Evolutionary conservation across 2,113 vertebrate species (phyloP).

Genomic region (Rhegmatorhina hoffmannsi): DNA sequence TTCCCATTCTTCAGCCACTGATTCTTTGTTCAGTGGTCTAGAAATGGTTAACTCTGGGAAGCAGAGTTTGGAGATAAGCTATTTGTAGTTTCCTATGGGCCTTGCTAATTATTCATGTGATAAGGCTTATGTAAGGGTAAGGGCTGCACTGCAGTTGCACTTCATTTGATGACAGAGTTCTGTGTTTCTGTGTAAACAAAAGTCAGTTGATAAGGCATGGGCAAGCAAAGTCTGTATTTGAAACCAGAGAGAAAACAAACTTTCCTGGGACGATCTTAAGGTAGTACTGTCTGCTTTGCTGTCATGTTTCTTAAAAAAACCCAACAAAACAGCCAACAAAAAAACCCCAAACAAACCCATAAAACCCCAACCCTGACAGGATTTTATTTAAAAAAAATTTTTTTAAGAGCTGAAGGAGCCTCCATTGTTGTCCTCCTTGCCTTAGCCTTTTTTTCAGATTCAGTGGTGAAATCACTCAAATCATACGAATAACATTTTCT

Average conservation of each 20-base stretch:
- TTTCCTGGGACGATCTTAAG: neutral
- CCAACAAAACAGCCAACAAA: no score
- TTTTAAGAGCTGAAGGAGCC: neutral
- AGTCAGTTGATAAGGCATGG: slow-evolving; percentile 8
- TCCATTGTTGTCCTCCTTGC: neutral
- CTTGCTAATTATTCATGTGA: slow-evolving; percentile 46
- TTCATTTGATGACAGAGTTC: slow-evolving; percentile 25
- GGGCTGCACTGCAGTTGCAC: neutral
- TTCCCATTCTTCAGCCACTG: neutral
- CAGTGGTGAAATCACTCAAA: neutral
- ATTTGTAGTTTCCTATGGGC: slow-evolving; percentile 7
- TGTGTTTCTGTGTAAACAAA: slow-evolving; percentile 50
- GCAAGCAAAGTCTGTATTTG: slow-evolving; percentile 18
- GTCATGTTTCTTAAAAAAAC: neutral
- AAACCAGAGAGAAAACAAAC: neutral
- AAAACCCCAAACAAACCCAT: neutral
- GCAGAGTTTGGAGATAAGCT: neutral
- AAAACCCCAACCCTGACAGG: neutral
- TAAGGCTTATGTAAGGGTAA: slow-evolving; percentile 29
- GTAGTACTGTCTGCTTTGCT: neutral
- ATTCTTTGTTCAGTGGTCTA: neutral
- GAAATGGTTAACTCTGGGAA: neutral
- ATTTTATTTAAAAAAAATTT: neutral
- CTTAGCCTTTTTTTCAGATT: neutral
- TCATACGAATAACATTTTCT: neutral